phyloP scores from a whole-genome alignment of 2,113 vertebrate genomes.

The Machaerirhynchus nigripectus region DNA sequence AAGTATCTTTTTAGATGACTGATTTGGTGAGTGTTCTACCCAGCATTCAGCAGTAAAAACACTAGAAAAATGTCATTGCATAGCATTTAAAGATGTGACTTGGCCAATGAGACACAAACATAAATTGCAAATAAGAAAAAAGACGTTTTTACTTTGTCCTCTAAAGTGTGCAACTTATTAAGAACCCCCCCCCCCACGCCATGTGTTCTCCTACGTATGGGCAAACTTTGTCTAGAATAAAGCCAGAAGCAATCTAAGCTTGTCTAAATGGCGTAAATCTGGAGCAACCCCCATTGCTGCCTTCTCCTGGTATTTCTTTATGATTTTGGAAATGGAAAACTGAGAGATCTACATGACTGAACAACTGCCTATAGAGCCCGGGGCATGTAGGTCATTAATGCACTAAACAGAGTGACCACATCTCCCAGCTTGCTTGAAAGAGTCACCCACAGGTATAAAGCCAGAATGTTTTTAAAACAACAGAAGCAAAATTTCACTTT shows the following conservation, averaged over 20 bases:
- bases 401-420: neutral
- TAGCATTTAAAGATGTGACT: neutral
- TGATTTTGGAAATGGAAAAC: neutral
- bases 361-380: neutral
- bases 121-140: neutral
- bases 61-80: neutral
- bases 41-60: neutral
- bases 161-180: neutral
- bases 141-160: neutral
- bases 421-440: neutral
- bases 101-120: neutral
- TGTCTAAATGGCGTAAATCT: neutral
- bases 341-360: neutral
- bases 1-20: slow-evolving; percentile 2
- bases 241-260: neutral
- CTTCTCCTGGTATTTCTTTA: neutral
- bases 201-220: neutral
- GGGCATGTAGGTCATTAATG: neutral
- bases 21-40: neutral
- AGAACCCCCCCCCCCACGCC: rapidly evolving
- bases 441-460: neutral
- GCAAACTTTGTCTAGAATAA: neutral
- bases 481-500: neutral
- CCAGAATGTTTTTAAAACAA: neutral
- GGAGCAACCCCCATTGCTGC: neutral